These are phyloP conservation scores for Ranitomeya variabilis DNA, from an alignment of 2,113 vertebrate genomes.

Conservation along the genomic window DNA sequence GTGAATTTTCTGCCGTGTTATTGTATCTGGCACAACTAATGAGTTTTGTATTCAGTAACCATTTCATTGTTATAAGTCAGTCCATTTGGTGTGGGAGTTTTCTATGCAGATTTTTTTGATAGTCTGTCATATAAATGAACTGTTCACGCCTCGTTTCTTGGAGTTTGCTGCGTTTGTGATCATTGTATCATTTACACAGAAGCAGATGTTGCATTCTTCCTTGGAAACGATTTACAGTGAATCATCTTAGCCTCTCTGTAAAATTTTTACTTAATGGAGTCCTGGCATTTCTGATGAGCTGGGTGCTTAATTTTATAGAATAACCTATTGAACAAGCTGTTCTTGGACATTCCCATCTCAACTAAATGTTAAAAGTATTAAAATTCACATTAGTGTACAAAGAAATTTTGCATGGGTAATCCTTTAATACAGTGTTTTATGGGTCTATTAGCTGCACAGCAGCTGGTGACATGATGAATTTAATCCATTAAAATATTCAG, in stretches of 20 bases:
- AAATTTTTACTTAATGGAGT: slow-evolving; percentile 84
- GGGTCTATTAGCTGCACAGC: slow-evolving; percentile 86
- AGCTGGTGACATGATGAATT: slow-evolving; percentile 88
- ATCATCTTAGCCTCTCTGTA: slow-evolving; percentile 81
- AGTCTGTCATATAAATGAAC: slow-evolving; percentile 13
- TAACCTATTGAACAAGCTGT: slow-evolving; percentile 87
- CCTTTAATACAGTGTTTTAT: slow-evolving; percentile 89
- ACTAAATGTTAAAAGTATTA: slow-evolving; percentile 91
- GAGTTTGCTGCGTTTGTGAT: slow-evolving; percentile 34
- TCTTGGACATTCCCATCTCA: slow-evolving; percentile 86
- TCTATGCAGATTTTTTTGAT: not conserved
- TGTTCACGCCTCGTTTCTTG: not conserved
- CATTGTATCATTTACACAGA: slow-evolving; percentile 59
- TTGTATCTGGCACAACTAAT: not conserved
- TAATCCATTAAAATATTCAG: slow-evolving; percentile 87
- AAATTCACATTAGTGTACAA: slow-evolving; percentile 86
- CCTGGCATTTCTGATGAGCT: slow-evolving; percentile 85
- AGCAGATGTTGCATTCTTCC: slow-evolving; percentile 74
- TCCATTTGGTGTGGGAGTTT: not conserved
- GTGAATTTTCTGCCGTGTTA: not conserved
- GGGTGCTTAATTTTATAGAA: slow-evolving; percentile 86
- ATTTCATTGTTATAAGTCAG: slow-evolving; percentile 16
- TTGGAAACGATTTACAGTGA: slow-evolving; percentile 73
- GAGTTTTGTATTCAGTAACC: not conserved
- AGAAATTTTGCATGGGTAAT: slow-evolving; percentile 87